Conservation (phyloP, 2,113 vertebrate species). For the Labeo rohita region DNA sequence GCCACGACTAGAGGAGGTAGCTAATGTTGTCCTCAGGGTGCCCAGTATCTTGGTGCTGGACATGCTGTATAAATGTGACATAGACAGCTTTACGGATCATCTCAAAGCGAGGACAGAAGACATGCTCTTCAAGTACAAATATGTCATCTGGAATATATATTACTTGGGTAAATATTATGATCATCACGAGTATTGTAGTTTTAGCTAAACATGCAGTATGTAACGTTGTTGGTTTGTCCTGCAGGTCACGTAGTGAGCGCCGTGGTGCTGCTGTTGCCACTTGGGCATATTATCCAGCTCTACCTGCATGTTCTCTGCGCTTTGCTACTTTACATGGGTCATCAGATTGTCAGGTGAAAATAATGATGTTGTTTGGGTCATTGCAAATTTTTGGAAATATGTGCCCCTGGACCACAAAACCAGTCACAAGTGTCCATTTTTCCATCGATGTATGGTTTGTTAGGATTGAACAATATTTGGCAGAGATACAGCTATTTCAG, state of each 20-base stretch:
- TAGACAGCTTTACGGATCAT: constrained; percentile 76
- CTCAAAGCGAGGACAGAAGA: constrained; percentile 77
- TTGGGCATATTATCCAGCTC: constrained; percentile 81
- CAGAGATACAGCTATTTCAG: too few relatives aligned
- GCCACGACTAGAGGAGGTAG: constrained; percentile 78
- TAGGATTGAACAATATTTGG: too few relatives aligned
- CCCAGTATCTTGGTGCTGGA: constrained; percentile 82
- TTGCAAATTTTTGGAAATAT: background rate
- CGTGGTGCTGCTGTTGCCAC: constrained; percentile 78
- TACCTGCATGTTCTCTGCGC: constrained; percentile 82
- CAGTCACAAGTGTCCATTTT: too few relatives aligned
- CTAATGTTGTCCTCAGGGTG: constrained; percentile 82
- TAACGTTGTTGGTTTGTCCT: background rate
- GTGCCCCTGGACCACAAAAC: too few relatives aligned
- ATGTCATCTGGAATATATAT: constrained; percentile 80
- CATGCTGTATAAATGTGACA: constrained; percentile 83
- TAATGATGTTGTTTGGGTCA: background rate
- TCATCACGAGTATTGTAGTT: background rate
- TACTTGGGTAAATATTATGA: constrained; percentile 75
- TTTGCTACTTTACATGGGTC: constrained; percentile 80
- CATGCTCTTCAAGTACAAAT: constrained; percentile 79
- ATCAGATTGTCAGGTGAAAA: constrained; percentile 82
- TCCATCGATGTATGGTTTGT: too few relatives aligned
- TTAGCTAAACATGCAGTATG: background rate
- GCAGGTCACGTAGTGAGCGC: constrained; percentile 81